A percentile compares a stretch with the other conserved stretches of the same genome.
Conservation (phyloP, 2,113 vertebrate species). For the Macaca mulatta region DNA sequence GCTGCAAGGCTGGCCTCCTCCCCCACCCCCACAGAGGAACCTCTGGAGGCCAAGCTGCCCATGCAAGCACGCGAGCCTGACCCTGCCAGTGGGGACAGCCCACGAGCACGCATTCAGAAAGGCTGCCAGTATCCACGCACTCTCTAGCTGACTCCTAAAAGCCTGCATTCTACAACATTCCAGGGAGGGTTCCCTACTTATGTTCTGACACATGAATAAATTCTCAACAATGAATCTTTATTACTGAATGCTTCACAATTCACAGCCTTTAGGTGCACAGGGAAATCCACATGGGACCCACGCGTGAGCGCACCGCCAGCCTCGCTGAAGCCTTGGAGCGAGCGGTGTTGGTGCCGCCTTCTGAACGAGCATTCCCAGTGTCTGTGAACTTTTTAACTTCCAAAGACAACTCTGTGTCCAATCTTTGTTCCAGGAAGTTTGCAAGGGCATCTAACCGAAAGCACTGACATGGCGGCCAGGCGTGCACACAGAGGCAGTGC, state of each 20-base stretch:
- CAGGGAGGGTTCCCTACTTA: background rate
- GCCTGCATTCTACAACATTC: background rate
- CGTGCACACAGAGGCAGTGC: background rate
- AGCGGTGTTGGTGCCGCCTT: no score
- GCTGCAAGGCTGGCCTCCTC: background rate
- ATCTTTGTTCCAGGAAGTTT: background rate
- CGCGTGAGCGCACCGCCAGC: background rate
- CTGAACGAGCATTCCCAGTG: background rate
- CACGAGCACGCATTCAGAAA: background rate
- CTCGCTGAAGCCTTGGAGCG: no score
- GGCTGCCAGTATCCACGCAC: no score
- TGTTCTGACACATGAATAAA: background rate
- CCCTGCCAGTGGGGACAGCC: no score
- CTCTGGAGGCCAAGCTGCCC: background rate
- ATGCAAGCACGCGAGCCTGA: background rate
- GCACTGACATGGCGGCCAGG: background rate
- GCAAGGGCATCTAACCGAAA: background rate
- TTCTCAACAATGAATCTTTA: background rate
- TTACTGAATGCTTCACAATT: background rate
- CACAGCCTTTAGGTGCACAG: background rate
- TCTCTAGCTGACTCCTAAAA: background rate
- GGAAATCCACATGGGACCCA: background rate
- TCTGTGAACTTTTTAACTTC: background rate
- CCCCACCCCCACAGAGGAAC: background rate
- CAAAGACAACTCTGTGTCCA: background rate